These are phyloP conservation scores for Neogale vison DNA, from an alignment of 2,113 vertebrate species.

Conservation along the genomic window DNA sequence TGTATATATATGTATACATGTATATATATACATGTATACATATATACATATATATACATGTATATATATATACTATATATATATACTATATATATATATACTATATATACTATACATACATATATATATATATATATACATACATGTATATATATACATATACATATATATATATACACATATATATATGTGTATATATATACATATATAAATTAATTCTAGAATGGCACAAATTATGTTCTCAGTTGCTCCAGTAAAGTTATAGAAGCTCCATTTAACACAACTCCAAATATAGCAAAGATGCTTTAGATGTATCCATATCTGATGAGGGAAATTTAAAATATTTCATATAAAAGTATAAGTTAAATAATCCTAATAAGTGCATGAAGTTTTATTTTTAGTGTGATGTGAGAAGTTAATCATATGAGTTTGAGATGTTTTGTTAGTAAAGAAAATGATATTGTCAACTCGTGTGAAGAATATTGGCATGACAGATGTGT, in stretches of 20 bases:
- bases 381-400: not conserved
- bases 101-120: too few relatives aligned
- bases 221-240: not conserved
- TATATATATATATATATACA: not conserved
- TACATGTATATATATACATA: not conserved
- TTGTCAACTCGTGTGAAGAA: not conserved
- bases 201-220: not conserved
- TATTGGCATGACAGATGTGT: not conserved
- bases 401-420: not conserved
- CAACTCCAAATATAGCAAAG: not conserved
- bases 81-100: not conserved
- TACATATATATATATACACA: too few relatives aligned
- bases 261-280: not conserved
- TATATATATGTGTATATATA: not conserved
- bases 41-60: too few relatives aligned
- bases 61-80: not conserved
- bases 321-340: constrained; percentile 22
- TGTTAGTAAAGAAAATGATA: not conserved
- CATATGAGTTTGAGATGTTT: not conserved
- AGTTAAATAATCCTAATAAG: not conserved
- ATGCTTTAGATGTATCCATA: not conserved
- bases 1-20: not conserved
- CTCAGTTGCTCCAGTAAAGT: not conserved
- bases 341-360: not conserved
- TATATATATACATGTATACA: not conserved